A percentile compares a stretch with the other conserved stretches of the same genome.
phyloP scores from a whole-genome alignment of 1,140 invertebrate species.

The Littorina saxatilis region DNA sequence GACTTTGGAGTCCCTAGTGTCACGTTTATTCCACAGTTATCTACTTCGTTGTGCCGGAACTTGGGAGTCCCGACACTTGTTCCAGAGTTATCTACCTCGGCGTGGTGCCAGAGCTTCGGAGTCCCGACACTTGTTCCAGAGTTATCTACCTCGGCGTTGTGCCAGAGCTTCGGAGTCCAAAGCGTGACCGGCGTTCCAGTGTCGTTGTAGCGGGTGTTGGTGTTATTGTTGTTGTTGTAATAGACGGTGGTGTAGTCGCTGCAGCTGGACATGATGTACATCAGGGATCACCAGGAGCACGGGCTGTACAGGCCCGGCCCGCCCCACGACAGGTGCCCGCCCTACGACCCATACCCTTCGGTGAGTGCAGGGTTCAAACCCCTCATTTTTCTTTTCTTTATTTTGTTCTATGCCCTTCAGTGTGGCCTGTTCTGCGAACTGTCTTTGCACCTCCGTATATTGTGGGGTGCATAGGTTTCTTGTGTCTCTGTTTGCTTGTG shows the following conservation, averaged over 20 bases:
- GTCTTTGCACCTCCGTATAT: not conserved
- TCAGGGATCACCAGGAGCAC: conserved; percentile 31
- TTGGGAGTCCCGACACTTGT: no score
- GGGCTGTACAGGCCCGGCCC: conserved; percentile 30
- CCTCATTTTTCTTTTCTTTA: not conserved
- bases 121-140: no score
- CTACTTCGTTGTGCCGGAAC: not conserved
- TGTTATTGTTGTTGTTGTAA: not conserved
- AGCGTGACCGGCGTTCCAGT: no score
- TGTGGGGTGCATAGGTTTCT: no score
- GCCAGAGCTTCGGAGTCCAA: no score
- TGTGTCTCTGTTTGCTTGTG: no score
- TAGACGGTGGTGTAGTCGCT: not conserved
- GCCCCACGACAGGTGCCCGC: conserved; percentile 25
- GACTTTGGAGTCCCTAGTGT: no score
- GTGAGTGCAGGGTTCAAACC: conserved; percentile 21
- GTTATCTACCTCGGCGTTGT: not conserved
- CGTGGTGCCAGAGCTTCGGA: not conserved
- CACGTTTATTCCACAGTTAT: no score
- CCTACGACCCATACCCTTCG: conserved; percentile 40
- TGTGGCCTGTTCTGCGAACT: no score
- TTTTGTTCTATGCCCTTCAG: not conserved
- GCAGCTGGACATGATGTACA: conserved; percentile 45
- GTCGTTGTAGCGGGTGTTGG: no score
- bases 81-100: no score